A percentile compares a stretch with the other conserved stretches of the same genome.
Evolutionary conservation across 2,113 vertebrate genomes (phyloP).

Genomic region (Dicrurus megarhynchus): DNA sequence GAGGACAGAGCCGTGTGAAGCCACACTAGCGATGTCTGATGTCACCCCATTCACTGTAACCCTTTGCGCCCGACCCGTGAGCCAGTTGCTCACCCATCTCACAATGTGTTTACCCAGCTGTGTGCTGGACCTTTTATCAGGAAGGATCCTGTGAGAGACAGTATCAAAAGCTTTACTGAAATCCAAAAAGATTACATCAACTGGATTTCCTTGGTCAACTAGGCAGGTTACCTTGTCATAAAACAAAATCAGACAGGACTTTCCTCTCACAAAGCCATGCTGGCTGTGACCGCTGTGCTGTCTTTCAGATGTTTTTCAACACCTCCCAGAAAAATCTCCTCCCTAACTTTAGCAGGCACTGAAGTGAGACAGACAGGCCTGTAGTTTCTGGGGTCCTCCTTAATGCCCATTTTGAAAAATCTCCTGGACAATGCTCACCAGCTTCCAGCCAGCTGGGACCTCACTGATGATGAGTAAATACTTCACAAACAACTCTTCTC

Average conservation of each 20-base stretch:
- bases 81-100: neutral
- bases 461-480: neutral
- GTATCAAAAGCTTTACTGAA: neutral
- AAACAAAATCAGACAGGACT: neutral
- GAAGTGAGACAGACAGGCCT: neutral
- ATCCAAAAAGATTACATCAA: neutral
- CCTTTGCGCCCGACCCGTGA: neutral
- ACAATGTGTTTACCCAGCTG: accelerated
- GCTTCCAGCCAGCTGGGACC: neutral
- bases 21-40: neutral
- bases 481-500: neutral
- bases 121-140: neutral
- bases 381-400: neutral
- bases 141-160: neutral
- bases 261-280: neutral
- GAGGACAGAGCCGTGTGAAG: neutral
- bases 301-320: neutral
- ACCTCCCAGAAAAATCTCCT: neutral
- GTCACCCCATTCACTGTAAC: neutral
- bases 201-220: neutral
- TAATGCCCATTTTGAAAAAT: neutral
- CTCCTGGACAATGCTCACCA: accelerated
- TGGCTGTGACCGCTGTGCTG: neutral
- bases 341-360: neutral
- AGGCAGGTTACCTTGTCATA: neutral